Evolutionary conservation across 92 coral and sea anemone species (phyloP), one percentile per base, ranked within the genome.

Genomic region (Montipora capitata): DNA sequence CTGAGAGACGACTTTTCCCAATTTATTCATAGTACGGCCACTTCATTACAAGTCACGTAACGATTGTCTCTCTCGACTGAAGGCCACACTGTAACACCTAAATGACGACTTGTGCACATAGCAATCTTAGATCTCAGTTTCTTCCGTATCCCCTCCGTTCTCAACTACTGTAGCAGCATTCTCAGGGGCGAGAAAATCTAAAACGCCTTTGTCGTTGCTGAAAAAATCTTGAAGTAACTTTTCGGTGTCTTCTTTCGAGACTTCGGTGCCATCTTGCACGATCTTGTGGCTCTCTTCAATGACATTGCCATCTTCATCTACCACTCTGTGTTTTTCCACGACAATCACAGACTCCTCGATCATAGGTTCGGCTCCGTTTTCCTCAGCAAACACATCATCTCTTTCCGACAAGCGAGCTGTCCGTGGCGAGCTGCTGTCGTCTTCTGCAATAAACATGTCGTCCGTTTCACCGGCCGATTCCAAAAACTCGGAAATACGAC

Each of bases 161-260:
- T 81, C 61, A 18, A 45, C 83, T 12, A 72, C 69, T 38, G 5
- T 39, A 11, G 54, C 10, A 0, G 59, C 70, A 27, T 83, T 77
- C 8, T 83, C 87, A 40, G 64, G 88, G 15, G 91, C 78, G 68
- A 97, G 94, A 90, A 97, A 97, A 68, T 95, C 95, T 68, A 97
- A 40, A 40, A 97, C 96, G 8, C 98, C 99, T 81, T 97, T 93
- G 67, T 97, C 98, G 39, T 96, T 91, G 6, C 95, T 89, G 58
- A 97, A 97, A 94, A 97, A 92, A 77, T 94, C 99, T 44, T 95
- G 94, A 17, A 97, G 91, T 14, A 96, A 84, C 40, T 87, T 91
- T 11, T 97, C 97, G 49, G 89, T 91, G 48, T 89, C 91, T 51
- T 88, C 95, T 17, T 80, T 64, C 39, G 59, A n/a, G 40, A 58